Conservation (phyloP, 2,113 vertebrate genomes). For the Arothron firmamentum region DNA sequence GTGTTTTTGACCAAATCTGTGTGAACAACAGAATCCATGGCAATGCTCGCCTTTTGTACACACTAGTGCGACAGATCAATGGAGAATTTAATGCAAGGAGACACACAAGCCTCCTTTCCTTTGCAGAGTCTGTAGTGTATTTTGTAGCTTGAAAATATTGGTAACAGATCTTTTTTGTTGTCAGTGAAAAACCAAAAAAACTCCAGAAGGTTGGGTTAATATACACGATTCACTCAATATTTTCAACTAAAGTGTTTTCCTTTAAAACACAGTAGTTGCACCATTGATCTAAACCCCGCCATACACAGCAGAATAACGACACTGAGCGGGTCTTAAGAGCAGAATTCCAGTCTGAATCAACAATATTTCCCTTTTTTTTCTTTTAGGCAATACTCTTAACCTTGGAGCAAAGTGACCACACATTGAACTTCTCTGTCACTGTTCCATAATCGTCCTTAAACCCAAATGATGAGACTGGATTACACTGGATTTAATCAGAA, state of each 20-base stretch:
- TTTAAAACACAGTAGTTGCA: conserved; percentile 8
- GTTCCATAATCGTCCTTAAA: conserved; percentile 44
- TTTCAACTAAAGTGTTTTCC: neutral
- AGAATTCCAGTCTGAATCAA: conserved; percentile 2
- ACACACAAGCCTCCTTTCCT: neutral
- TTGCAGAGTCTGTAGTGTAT: conserved; percentile 43
- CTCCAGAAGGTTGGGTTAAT: conserved; percentile 13
- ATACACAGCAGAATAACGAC: conserved; percentile 1
- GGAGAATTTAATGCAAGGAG: conserved; percentile 13
- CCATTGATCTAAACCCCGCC: conserved; percentile 10
- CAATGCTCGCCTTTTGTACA: conserved; percentile 7
- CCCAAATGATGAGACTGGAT: conserved; percentile 50
- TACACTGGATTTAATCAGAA: conserved; percentile 42
- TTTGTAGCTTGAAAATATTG: conserved; percentile 23
- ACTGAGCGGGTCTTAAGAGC: conserved; percentile 20
- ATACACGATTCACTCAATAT: conserved; percentile 12
- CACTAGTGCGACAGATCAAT: conserved; percentile 32
- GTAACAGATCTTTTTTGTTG: conserved; percentile 11
- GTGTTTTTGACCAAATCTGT: conserved; percentile 46
- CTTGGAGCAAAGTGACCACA: conserved; percentile 9
- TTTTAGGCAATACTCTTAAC: too few relatives aligned
- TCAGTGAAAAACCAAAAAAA: conserved; percentile 14
- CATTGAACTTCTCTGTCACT: conserved; percentile 23
- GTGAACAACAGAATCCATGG: conserved; percentile 16
- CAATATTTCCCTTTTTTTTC: too few relatives aligned